phyloP scores from a whole-genome alignment of 2,113 vertebrate species.

The Hippocampus comes region DNA sequence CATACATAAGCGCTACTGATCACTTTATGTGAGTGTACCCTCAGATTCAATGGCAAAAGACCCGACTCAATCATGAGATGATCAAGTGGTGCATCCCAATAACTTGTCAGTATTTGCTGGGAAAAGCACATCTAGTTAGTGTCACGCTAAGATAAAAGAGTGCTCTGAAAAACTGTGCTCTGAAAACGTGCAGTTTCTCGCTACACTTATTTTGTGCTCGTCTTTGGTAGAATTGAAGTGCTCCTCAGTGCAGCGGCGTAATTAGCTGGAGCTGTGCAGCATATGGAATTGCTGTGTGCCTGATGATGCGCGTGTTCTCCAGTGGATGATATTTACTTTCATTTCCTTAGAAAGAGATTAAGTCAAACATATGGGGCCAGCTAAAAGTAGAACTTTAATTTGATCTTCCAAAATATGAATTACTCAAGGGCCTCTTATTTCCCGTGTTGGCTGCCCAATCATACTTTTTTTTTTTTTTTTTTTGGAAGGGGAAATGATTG shows the following conservation, averaged over 20 bases:
- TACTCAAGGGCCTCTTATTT: conserved; percentile 9
- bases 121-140: not conserved
- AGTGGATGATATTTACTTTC: conserved; percentile 37
- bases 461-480: not conserved
- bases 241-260: conserved; percentile 16
- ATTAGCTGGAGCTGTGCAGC: conserved; percentile 29
- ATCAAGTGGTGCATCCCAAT: not conserved
- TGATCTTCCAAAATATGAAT: conserved; percentile 38
- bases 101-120: not conserved
- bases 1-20: no score
- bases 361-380: conserved; percentile 43
- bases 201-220: conserved; percentile 11
- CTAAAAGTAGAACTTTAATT: conserved; percentile 42
- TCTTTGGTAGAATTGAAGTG: conserved; percentile 24
- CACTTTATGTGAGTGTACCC: no score
- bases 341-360: conserved; percentile 34
- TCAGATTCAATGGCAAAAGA: no score
- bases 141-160: not conserved
- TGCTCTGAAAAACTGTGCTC: not conserved
- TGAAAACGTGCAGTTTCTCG: not conserved
- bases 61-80: no score
- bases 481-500: not conserved
- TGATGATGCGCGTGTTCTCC: conserved; percentile 24
- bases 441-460: not conserved
- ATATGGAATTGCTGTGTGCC: conserved; percentile 25